phyloP scores from a whole-genome alignment of 1,140 invertebrate species.

The Macrosteles quadrilineatus region DNA sequence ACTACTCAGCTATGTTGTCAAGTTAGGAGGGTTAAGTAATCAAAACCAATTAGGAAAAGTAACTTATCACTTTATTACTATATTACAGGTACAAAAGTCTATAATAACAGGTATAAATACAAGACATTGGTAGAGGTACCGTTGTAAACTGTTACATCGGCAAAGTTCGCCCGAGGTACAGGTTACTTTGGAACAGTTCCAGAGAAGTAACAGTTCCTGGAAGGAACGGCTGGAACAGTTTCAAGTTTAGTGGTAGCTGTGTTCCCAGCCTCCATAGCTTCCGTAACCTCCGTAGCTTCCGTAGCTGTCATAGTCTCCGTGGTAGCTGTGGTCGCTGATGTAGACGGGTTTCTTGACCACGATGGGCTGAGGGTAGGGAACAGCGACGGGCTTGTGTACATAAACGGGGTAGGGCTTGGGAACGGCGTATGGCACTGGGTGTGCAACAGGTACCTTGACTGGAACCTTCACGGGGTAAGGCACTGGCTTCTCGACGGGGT shows the following conservation, averaged over 20 bases:
- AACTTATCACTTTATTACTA: not conserved
- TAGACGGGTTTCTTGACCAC: slow-evolving; percentile 5
- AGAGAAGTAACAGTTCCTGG: not conserved
- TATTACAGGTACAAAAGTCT: slow-evolving; percentile 11
- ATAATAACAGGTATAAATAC: too few relatives aligned
- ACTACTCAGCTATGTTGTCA: too few relatives aligned
- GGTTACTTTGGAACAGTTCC: not conserved
- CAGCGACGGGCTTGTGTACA: slow-evolving; percentile 25
- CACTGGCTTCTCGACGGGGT: slow-evolving; percentile 64
- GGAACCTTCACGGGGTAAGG: slow-evolving; percentile 59
- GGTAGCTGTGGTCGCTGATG: slow-evolving; percentile 4
- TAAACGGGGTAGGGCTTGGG: slow-evolving; percentile 46
- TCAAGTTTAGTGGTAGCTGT: slow-evolving; percentile 16
- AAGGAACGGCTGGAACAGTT: not conserved
- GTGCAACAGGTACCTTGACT: slow-evolving; percentile 49
- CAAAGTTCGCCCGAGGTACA: not conserved
- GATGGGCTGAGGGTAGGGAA: slow-evolving; percentile 2
- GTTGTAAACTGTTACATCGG: not conserved
- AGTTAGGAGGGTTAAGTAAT: too few relatives aligned
- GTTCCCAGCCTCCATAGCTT: not conserved
- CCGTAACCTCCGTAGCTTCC: slow-evolving; percentile 7
- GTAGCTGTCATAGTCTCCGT: slow-evolving; percentile 7
- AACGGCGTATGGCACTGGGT: slow-evolving; percentile 48
- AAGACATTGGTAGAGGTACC: not conserved
- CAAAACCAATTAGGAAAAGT: not conserved